phyloP scores from a whole-genome alignment of 2,888 invertebrate genomes.

The Venusia cambrica region DNA sequence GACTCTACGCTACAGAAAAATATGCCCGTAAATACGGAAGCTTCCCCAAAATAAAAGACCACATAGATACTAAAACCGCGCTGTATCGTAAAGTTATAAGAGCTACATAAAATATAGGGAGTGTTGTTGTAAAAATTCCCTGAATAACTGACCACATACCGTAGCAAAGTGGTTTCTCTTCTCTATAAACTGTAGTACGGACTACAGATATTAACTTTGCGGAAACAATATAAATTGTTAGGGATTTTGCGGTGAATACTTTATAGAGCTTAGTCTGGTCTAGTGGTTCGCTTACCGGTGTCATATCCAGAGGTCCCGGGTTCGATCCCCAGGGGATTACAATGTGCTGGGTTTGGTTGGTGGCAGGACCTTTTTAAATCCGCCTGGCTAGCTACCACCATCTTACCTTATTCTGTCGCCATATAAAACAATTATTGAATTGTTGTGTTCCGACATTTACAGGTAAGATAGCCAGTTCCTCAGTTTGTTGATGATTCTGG shows the following conservation, averaged over 20 bases:
- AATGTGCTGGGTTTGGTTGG: too few relatives aligned
- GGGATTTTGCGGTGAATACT: conserved; percentile 13
- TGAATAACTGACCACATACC: conserved; percentile 24
- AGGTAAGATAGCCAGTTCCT: too few relatives aligned
- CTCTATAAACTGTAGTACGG: conserved; percentile 18
- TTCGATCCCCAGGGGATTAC: too few relatives aligned
- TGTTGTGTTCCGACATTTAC: too few relatives aligned
- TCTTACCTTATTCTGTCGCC: too few relatives aligned
- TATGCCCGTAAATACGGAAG: conserved; percentile 6
- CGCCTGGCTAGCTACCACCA: too few relatives aligned
- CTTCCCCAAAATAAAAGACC: conserved; percentile 20
- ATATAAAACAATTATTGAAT: too few relatives aligned
- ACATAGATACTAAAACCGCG: conserved; percentile 25
- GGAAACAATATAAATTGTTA: conserved; percentile 25
- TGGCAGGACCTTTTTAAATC: too few relatives aligned
- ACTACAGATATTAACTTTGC: conserved; percentile 12
- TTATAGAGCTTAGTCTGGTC: too few relatives aligned
- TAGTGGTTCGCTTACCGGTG: too few relatives aligned
- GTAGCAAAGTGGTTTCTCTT: conserved; percentile 20
- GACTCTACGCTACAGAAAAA: background rate
- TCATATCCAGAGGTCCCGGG: too few relatives aligned
- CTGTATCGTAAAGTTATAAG: conserved; percentile 24
- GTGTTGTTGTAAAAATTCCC: conserved; percentile 22
- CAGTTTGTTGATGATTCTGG: too few relatives aligned
- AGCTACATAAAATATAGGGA: conserved; percentile 28